Percentiles rank a stretch among this genome's conserved stretches.
Evolutionary conservation across 2,888 invertebrate species (phyloP).

Genomic region (Andrena hattorfiana): DNA sequence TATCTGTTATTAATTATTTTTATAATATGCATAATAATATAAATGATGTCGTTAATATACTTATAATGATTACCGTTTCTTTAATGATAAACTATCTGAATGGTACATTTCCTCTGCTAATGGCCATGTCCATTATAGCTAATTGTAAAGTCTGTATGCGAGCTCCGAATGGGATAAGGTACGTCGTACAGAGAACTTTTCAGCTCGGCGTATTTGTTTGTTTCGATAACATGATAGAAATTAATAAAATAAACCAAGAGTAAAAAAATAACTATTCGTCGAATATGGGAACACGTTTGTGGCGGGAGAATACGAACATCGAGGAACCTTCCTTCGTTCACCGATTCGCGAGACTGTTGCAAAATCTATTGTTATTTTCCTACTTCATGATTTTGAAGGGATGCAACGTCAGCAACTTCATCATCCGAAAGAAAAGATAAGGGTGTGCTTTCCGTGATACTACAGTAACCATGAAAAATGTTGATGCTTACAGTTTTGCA

Average conservation of each 20-base stretch:
- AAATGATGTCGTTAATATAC: conserved; percentile 84
- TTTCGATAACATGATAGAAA: conserved; percentile 53
- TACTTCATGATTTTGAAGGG: background rate
- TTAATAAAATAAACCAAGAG: conserved; percentile 49
- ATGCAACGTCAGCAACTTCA: background rate
- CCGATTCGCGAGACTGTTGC: conserved; percentile 47
- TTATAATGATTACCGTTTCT: conserved; percentile 83
- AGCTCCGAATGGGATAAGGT: conserved; percentile 81
- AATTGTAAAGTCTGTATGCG: conserved; percentile 80
- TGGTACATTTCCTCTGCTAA: conserved; percentile 81
- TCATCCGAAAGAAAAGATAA: background rate
- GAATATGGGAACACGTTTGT: conserved; percentile 76
- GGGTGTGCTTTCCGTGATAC: background rate
- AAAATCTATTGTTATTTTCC: background rate
- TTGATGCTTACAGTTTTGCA: conserved; percentile 17
- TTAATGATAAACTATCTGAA: conserved; percentile 83
- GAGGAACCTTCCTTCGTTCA: conserved; percentile 65
- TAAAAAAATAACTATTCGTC: conserved; percentile 50
- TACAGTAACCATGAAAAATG: background rate
- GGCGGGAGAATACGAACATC: conserved; percentile 76
- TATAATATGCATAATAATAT: conserved; percentile 84
- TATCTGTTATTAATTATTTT: conserved; percentile 82
- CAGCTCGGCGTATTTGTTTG: conserved; percentile 69
- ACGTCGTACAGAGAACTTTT: conserved; percentile 80
- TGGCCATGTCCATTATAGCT: conserved; percentile 81